Base-by-base conservation (phyloP, 2,797 vertebrate genomes). In the Catamblyrhynchus diadema region DNA sequence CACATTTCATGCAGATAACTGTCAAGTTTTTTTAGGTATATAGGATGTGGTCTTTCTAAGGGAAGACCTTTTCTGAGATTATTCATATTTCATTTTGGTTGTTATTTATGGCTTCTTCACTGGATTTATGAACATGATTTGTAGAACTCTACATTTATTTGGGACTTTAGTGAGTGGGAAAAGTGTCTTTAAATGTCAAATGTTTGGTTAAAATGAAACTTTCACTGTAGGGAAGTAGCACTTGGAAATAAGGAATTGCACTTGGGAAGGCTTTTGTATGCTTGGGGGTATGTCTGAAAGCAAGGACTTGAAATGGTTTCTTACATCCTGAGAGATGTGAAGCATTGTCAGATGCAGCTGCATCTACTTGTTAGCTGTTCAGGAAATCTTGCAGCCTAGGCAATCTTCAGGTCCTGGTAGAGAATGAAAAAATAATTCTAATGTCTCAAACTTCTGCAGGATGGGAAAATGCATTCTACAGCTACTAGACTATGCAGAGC, bases 401-500 rank as follows among this genome's bases (percentile, higher is more conserved):
- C 48, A 67, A 39, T 87, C 51, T 90, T 86, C 0, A 0, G 35
- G 81, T 88, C 32, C 47, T 53, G 42, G 50, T 79, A 61, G 8
- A 75, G 69, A 88, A 88, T 44, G 59, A 67, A 87, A 84, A 59
- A 75, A 23, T 44, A 48, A 35, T 35, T 71, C 44, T 71, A 57
- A 65, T 83, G 54, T 83, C 82, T 95, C 35, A 62, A 56, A 78
- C 54, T 91, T 90, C n/a, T 70, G 14, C 33, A 82, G 81, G 94
- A 95, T 94, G 86, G 88, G 95, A 96, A 97, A 95, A 92, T 84
- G 69, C 74, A 35, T 73, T 94, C 62, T 92, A 21, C 59, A 86
- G 66, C 47, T 86, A 95, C 59, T 95, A 75, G 75, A 70, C 69
- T 96, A 94, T 95, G 94, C 85, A 96, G 91, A 94, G 20, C 66